Base-by-base conservation (phyloP, 2,888 invertebrate species). In the Rhamphomyia laevipes region DNA sequence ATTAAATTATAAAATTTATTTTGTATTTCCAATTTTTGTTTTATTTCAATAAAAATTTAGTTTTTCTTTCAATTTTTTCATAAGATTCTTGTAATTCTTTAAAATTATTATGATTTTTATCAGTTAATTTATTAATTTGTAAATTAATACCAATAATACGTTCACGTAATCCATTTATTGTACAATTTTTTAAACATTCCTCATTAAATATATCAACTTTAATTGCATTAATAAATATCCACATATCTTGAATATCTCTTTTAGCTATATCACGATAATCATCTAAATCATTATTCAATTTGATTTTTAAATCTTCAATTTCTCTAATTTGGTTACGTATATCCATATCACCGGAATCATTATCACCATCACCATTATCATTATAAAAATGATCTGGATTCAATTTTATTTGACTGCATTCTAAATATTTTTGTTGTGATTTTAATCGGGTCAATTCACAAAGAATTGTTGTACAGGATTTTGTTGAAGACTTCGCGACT, bases 341-440 rank as follows among this genome's bases (percentile, higher is more conserved):
- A 35, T 15, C 27, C n/a, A 11, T 9, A 21, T 47, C 37, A 31
- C 33, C 44, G 11, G 35, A 49, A 18, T 42, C 47, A 37, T 13
- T 21, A n/a, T 12, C 12, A 23, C 21, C 12, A 12, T 31, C 37
- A 41, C 35, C 43, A 44, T 35, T 48, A 17, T 48, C 48, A 41
- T 40, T 56, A 38, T 56, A 58, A 42, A 63, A 67, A 55, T 64
- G 56, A 33, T 57, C 59, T n/a, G 64, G 58, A 55, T 62, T 65
- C 45, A 67, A 55, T 58, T 63, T 66, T n/a, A 61, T 53, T 55
- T 66, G 68, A 59, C 61, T 63, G 57, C 64, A 64, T 59, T 70
- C 69, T 21, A 70, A 61, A 59, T 68, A 70, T 57, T 68, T 68
- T 59, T 68, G 68, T 53, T 70, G 70, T 1, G 66, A 61, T 57